Percentiles rank a stretch among this genome's conserved stretches.
These are phyloP conservation scores for Pyrrhia umbra DNA, from an alignment of 2,888 invertebrate species.

Conservation along the genomic window DNA sequence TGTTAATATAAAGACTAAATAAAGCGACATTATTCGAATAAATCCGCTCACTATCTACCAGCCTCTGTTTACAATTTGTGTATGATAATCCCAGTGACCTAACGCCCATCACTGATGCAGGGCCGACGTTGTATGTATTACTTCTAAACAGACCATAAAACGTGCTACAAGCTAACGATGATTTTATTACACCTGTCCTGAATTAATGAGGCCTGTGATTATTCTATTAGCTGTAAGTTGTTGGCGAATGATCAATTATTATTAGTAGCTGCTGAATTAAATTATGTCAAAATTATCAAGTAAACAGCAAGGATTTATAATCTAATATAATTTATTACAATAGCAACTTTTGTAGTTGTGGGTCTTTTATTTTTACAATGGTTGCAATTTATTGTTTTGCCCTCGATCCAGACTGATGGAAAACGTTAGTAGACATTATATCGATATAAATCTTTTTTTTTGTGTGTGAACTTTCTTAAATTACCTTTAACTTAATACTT, in stretches of 20 bases:
- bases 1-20: neutral
- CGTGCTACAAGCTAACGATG: constrained; percentile 1
- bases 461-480: no score
- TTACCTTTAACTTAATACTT: no score
- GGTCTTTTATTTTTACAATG: no score
- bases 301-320: no score
- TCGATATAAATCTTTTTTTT: no score
- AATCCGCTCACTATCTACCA: constrained; percentile 26
- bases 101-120: constrained; percentile 54
- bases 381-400: no score
- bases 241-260: neutral
- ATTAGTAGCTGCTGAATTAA: no score
- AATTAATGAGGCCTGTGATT: neutral
- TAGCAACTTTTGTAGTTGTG: no score
- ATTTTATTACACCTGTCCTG: constrained; percentile 9
- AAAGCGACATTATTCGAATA: neutral
- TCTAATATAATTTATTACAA: no score
- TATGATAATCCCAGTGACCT: constrained; percentile 69
- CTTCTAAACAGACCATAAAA: constrained; percentile 1
- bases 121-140: constrained; percentile 25
- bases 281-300: no score
- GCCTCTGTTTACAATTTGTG: constrained; percentile 30
- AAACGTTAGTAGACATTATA: no score
- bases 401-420: no score
- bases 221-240: neutral